phyloP scores from a whole-genome alignment of 2,888 invertebrate species.

The Drosophila atripex region DNA sequence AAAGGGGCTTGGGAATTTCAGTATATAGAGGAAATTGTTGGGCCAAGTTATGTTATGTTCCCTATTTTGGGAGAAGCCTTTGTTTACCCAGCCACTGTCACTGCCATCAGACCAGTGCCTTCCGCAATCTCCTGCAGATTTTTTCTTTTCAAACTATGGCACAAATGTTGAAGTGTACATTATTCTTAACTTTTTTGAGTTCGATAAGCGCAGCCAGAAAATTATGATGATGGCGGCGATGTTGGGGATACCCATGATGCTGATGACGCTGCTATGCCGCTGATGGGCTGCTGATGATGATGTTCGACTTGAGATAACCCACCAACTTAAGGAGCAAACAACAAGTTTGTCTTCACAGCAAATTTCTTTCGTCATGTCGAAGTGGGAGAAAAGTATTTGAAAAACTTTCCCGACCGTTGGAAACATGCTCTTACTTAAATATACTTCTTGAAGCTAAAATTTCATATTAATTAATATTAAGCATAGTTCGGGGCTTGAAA shows the following conservation, averaged over 20 bases:
- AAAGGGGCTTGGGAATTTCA: constrained; percentile 14
- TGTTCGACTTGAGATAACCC: constrained; percentile 51
- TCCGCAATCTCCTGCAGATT: constrained; percentile 40
- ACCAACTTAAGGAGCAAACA: constrained; percentile 41
- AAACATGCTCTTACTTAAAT: neutral
- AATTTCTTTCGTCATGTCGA: constrained; percentile 27
- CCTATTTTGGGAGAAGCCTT: constrained; percentile 38
- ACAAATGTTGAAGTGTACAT: constrained; percentile 64
- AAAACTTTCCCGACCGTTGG: neutral
- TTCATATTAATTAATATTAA: neutral
- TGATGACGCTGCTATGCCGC: constrained; percentile 45
- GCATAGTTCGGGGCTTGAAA: neutral
- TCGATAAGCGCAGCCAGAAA: constrained; percentile 63
- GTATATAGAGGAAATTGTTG: constrained; percentile 34
- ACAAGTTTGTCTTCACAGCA: constrained; percentile 42
- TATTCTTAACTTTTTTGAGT: constrained; percentile 66
- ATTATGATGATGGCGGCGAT: constrained; percentile 63
- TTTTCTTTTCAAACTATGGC: constrained; percentile 60
- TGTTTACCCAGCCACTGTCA: constrained; percentile 16
- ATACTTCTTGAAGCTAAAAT: neutral
- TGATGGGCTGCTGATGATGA: constrained; percentile 55
- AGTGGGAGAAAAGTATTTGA: constrained; percentile 4
- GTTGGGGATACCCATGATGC: constrained; percentile 29
- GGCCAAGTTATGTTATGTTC: constrained; percentile 50
- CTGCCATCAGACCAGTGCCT: constrained; percentile 31